Evolutionary conservation across 2,888 invertebrate species (phyloP).

Genomic region (Liposcelis brunnea): DNA sequence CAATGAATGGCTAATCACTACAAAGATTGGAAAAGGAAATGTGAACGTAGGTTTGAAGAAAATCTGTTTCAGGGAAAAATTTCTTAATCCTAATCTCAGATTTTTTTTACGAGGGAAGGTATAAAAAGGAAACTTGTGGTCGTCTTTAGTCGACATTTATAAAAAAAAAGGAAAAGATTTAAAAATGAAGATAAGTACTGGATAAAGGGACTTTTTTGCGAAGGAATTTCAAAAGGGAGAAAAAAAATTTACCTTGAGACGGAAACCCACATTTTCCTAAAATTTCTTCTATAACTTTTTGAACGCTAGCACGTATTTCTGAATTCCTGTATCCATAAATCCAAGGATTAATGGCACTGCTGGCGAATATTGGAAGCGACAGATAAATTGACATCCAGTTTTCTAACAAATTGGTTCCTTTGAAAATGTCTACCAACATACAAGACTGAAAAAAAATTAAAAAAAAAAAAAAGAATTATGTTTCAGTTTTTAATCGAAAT

Average conservation of each 20-base stretch:
- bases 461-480: constrained; percentile 4
- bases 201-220: too few species aligned
- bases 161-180: too few species aligned
- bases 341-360: constrained; percentile 44
- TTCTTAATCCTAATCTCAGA: too few species aligned
- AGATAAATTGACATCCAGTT: constrained; percentile 35
- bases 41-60: too few species aligned
- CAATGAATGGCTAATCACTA: too few species aligned
- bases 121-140: too few species aligned
- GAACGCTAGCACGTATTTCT: constrained; percentile 39
- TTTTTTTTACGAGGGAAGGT: too few species aligned
- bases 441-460: constrained; percentile 27
- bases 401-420: constrained; percentile 29
- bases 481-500: constrained; percentile 9
- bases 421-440: constrained; percentile 34
- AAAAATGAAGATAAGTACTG: too few species aligned
- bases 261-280: constrained; percentile 22
- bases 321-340: constrained; percentile 44
- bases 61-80: too few species aligned
- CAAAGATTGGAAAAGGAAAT: too few species aligned
- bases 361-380: constrained; percentile 37
- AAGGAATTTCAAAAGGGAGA: too few species aligned
- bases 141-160: too few species aligned
- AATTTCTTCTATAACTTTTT: constrained; percentile 35
- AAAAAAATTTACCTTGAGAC: constrained; percentile 10